Conservation (phyloP, 1,140 invertebrate species). For the Prorops nasuta region DNA sequence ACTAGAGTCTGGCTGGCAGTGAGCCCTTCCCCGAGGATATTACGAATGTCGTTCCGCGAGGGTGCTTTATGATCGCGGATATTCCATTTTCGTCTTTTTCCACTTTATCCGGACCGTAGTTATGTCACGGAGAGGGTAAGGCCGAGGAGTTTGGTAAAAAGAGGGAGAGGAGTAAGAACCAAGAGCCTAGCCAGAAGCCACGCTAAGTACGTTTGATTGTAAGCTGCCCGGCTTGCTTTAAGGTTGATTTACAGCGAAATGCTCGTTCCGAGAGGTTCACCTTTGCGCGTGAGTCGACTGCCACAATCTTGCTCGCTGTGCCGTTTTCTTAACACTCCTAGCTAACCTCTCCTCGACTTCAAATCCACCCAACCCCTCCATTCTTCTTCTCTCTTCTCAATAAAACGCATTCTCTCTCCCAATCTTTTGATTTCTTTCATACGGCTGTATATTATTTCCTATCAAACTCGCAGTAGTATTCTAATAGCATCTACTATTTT, state of each 20-base stretch:
- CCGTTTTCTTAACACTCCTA: no score
- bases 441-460: no score
- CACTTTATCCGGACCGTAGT: slow-evolving; percentile 34
- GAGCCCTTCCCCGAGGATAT: slow-evolving; percentile 5
- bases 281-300: slow-evolving; percentile 46
- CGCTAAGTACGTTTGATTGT: slow-evolving; percentile 57
- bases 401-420: not conserved
- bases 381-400: not conserved
- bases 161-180: no score
- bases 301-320: slow-evolving; percentile 24
- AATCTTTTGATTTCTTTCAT: no score
- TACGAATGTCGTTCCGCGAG: slow-evolving; percentile 1
- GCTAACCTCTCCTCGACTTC: slow-evolving; percentile 26
- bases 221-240: slow-evolving; percentile 48
- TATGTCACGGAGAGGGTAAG: not conserved
- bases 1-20: not conserved
- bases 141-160: no score
- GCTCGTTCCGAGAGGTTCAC: slow-evolving; percentile 23
- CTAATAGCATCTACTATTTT: no score
- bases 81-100: slow-evolving; percentile 44
- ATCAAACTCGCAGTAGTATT: no score
- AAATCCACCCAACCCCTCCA: slow-evolving; percentile 3
- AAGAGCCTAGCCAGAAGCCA: not conserved
- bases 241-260: slow-evolving; percentile 51
- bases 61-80: slow-evolving; percentile 28